Conservation (phyloP, 2,888 invertebrate genomes). For the Ennomos erosarius region DNA sequence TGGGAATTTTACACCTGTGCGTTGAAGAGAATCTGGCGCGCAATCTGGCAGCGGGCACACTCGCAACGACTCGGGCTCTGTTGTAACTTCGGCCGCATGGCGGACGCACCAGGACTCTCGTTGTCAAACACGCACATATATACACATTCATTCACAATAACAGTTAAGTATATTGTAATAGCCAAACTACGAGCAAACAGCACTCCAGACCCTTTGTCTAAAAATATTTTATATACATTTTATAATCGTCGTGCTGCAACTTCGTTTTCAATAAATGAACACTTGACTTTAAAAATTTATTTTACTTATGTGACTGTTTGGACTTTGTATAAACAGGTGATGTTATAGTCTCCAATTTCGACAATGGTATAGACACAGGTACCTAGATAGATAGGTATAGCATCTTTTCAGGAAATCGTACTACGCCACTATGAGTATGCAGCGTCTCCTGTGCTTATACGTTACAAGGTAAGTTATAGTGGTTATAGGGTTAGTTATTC, state of each 20-base stretch:
- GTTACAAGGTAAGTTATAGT: no score
- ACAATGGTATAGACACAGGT: not conserved
- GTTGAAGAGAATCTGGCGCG: not conserved
- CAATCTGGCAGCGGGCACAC: not conserved
- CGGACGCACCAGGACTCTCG: not conserved
- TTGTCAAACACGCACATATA: conserved; percentile 1
- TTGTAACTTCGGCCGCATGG: conserved; percentile 7
- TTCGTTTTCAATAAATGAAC: not conserved
- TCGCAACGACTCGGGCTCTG: conserved; percentile 6
- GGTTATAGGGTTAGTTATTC: no score
- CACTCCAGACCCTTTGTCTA: no score
- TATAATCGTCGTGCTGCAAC: not conserved
- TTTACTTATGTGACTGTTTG: not conserved
- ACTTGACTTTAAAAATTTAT: not conserved
- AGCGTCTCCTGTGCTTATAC: no score
- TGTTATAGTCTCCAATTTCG: conserved; percentile 1
- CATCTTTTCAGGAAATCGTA: no score
- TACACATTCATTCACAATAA: conserved; percentile 1
- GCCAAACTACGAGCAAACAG: not conserved
- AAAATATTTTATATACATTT: no score
- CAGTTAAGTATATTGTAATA: not conserved
- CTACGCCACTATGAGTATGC: no score
- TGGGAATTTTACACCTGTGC: not conserved
- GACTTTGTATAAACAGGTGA: conserved; percentile 15
- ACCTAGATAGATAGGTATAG: no score